Percentiles rank a stretch among this genome's conserved stretches.
Evolutionary conservation across 2,113 vertebrate genomes (phyloP).

Genomic region (Cyrtonyx montezumae): DNA sequence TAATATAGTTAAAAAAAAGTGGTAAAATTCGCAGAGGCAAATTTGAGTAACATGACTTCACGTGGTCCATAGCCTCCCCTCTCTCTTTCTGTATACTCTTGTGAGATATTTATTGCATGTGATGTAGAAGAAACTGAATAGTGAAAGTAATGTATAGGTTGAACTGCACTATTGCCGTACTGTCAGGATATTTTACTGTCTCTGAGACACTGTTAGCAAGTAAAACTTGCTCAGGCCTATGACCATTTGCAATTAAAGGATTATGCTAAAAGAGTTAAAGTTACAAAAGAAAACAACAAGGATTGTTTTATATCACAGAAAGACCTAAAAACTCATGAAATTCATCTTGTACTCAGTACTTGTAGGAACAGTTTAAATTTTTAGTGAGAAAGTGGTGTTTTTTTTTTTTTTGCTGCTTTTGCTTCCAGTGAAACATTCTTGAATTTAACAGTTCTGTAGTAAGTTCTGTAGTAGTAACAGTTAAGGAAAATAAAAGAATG

Average conservation of each 20-base stretch:
- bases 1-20: neutral
- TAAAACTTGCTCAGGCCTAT: neutral
- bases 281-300: neutral
- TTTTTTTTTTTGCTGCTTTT: neutral
- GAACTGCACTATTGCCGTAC: neutral
- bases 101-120: neutral
- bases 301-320: too few relatives aligned
- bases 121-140: neutral
- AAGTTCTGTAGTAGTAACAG: neutral
- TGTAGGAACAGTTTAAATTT: neutral
- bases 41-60: neutral
- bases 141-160: neutral
- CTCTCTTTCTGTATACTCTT: neutral
- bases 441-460: neutral
- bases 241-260: neutral
- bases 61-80: neutral
- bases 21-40: neutral
- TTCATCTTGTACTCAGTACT: neutral
- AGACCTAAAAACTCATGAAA: too few relatives aligned
- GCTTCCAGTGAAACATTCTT: neutral
- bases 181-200: neutral
- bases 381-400: neutral
- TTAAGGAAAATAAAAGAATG: constrained; percentile 4
- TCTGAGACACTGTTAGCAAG: neutral
- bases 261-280: neutral